phyloP scores from a whole-genome alignment of 2,113 vertebrate genomes.

The Channa maculata region DNA sequence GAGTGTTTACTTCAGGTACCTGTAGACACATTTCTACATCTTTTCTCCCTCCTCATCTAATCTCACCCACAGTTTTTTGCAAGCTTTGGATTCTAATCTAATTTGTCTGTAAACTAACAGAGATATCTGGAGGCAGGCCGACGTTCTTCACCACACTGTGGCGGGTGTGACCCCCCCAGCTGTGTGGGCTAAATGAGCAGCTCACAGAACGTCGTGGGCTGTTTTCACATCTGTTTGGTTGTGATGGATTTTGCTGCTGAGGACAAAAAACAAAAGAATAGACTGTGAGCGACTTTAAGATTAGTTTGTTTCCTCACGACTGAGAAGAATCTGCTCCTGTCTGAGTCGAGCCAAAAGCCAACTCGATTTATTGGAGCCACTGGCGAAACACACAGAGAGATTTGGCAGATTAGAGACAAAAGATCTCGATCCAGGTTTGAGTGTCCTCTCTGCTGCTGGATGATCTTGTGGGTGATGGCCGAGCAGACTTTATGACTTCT shows the following conservation, averaged over 20 bases:
- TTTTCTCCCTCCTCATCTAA: too few relatives aligned
- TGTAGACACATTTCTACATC: too few relatives aligned
- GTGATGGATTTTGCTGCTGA: conserved; percentile 16
- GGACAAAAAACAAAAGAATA: conserved; percentile 8
- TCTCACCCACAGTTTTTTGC: too few relatives aligned
- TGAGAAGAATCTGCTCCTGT: conserved; percentile 11
- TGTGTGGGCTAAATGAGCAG: too few relatives aligned
- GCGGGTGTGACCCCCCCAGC: background rate
- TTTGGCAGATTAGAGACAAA: conserved; percentile 2
- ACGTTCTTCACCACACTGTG: too few relatives aligned
- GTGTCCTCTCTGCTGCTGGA: background rate
- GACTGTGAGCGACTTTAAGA: background rate
- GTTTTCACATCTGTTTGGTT: too few relatives aligned
- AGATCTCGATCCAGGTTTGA: conserved; percentile 16
- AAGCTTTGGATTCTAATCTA: too few relatives aligned
- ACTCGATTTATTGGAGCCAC: conserved; percentile 21
- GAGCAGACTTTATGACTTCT: background rate
- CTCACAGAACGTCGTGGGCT: background rate
- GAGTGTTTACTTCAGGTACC: too few relatives aligned
- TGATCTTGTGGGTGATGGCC: background rate
- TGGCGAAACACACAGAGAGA: background rate
- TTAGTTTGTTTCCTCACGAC: conserved; percentile 20
- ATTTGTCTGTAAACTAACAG: too few relatives aligned
- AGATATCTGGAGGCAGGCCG: too few relatives aligned
- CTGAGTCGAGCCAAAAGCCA: background rate